Base-by-base conservation (phyloP, 2,888 invertebrate genomes). In the Listrodromus nycthemerus region DNA sequence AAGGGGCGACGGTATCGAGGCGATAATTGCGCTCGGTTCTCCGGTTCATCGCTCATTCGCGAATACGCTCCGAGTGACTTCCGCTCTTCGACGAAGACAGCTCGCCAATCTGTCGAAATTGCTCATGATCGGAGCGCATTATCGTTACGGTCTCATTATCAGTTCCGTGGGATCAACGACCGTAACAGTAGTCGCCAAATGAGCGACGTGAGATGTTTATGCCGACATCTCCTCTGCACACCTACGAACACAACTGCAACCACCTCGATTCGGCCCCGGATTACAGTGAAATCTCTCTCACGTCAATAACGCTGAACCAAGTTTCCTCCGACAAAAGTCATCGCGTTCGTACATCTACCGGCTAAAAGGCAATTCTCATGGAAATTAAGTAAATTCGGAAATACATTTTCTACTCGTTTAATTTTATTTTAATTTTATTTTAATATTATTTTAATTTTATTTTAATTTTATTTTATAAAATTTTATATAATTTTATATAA, bases 201-300 rank as follows among this genome's bases (percentile, higher is more conserved):
- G 24, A 61, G 71, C 58, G 48, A 41, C 55, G 55, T 71, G 55
- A 71, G 71, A 55, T 71, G 52, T 70, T 70, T 37, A 58, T 41
- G 48, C 37, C 24, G 71, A 71, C 55, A 55, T 55, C 55, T 71
- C 71, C 71, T 58, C 24, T 41, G 30, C 37, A 58, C 58, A 58
- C 24, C 37, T 41, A 21, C 55, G 41, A 45, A 61, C 24, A 55
- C 41, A 37, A 30, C 33, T 58, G 45, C 45, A 45, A 45, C 45
- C 61, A 48, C 45, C 4, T 0, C 58, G 10, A 45, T 2, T 6
- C 55, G 55, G 13, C 1, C 1, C 24, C 10, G n/a, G 13, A 13
- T 2, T 41, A 41, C 41, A 41, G 41, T 41, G 16, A 13, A 41
- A 41, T 41, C 13, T 41, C 41, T 1, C 41, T 45, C 41, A 45